phyloP scores from a whole-genome alignment of 2,113 vertebrate genomes.

The Neogobius melanostomus region DNA sequence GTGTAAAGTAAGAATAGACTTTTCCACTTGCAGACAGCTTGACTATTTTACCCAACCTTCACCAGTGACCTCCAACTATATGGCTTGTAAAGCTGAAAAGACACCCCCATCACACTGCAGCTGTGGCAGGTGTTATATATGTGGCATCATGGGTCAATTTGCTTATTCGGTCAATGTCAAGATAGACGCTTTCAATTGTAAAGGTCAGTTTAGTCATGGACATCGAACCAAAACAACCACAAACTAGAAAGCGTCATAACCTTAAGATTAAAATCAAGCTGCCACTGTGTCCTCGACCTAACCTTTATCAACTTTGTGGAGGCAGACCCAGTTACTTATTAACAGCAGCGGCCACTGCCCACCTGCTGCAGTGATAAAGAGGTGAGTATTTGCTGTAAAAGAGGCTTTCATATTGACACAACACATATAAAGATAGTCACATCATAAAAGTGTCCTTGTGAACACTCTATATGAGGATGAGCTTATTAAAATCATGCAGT shows the following conservation, averaged over 20 bases:
- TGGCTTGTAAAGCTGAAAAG: slow-evolving; percentile 17
- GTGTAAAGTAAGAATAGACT: background rate
- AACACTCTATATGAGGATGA: background rate
- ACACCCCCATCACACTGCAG: slow-evolving; percentile 16
- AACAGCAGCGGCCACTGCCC: slow-evolving; percentile 43
- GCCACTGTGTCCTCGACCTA: slow-evolving; percentile 48
- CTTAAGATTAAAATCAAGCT: slow-evolving; percentile 41
- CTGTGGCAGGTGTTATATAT: slow-evolving; percentile 46
- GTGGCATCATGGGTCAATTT: slow-evolving; percentile 39
- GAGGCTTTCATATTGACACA: slow-evolving; percentile 40
- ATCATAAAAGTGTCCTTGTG: background rate
- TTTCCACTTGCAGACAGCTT: slow-evolving; percentile 6
- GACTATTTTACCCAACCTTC: slow-evolving; percentile 20
- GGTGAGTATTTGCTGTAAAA: slow-evolving; percentile 37
- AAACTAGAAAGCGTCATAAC: slow-evolving; percentile 16
- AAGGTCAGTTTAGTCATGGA: slow-evolving; percentile 7
- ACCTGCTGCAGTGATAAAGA: slow-evolving; percentile 44
- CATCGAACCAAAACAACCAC: background rate
- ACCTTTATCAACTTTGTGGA: slow-evolving; percentile 62
- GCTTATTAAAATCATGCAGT: background rate
- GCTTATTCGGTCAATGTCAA: slow-evolving; percentile 40
- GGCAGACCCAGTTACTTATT: slow-evolving; percentile 70
- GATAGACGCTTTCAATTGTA: slow-evolving; percentile 14
- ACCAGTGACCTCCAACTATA: slow-evolving; percentile 11
- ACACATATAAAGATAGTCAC: slow-evolving; percentile 19